Percentiles rank a stretch among this genome's conserved stretches.
These are phyloP conservation scores for Peromyscus leucopus DNA, from an alignment of 2,113 vertebrate species.

Conservation along the genomic window DNA sequence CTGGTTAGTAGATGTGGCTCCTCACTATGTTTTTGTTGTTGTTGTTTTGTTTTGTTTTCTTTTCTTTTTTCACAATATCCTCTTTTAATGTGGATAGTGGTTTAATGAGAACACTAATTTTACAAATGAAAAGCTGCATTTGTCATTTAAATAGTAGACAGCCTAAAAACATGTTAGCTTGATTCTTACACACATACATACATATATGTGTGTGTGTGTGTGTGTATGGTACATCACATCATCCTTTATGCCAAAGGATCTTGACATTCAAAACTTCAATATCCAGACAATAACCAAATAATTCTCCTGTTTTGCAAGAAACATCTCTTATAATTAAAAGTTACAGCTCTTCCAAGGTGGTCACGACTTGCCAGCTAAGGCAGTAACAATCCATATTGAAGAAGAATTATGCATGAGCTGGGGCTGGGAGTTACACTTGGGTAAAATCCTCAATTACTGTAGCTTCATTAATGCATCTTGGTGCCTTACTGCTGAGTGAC, in stretches of 20 bases:
- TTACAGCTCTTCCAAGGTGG: constrained; percentile 52
- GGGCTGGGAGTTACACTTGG: constrained; percentile 73
- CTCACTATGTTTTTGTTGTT: not conserved
- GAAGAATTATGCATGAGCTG: constrained; percentile 79
- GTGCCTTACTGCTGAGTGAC: constrained; percentile 77
- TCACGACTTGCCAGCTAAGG: constrained; percentile 39
- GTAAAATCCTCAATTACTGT: constrained; percentile 81
- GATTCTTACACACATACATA: not conserved
- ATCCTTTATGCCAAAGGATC: not conserved
- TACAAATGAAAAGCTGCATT: constrained; percentile 11
- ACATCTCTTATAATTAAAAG: constrained; percentile 69
- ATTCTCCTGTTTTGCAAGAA: constrained; percentile 59
- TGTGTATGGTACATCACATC: not conserved
- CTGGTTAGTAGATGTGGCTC: not conserved
- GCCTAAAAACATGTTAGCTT: not conserved
- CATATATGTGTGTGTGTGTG: too few species aligned
- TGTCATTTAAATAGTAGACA: not conserved
- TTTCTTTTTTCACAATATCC: not conserved
- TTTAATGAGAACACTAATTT: constrained; percentile 15
- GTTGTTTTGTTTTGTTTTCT: constrained; percentile 3
- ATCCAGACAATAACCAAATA: constrained; percentile 59
- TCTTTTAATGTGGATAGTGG: constrained; percentile 20
- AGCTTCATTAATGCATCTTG: constrained; percentile 79
- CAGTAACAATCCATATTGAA: constrained; percentile 51
- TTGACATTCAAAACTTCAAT: constrained; percentile 12